Base-by-base conservation (phyloP, 2,113 vertebrate genomes). In the Elgaria multicarinata region DNA sequence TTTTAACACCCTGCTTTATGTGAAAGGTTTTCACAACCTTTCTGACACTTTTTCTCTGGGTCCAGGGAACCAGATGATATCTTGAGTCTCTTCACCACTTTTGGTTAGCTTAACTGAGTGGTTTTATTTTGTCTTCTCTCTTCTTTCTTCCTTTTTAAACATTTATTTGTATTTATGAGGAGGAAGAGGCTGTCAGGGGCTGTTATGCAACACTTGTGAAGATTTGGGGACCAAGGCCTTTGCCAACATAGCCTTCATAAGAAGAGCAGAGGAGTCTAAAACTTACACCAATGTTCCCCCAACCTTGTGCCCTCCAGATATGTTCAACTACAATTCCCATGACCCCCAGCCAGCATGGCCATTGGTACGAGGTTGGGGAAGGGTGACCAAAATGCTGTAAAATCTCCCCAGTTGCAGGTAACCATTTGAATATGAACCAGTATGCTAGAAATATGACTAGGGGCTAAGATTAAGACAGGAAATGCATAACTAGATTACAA, bases 51-150 rank as follows among this genome's bases (percentile, higher is more conserved):
- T 36, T 83, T 74, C 44, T 44, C 46, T 58, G 77, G 42, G 10
- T 91, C n/a, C 31, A 67, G 83, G 50, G 89, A 91, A 55, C 74
- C 71, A 93, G 64, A 39, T 90, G 46, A 77, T 44, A 9, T 22
- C 86, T 44, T 91, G 87, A 36, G 36, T 36, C 46, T 84, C 42
- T 39, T 20, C 0, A 0, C 69, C 91, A 91, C 84, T 78, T 88
- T 91, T 83, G 88, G n/a, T 78, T 92, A 92, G 93, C 87, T 92
- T 85, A 1, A 0, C 67, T 36, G 78, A 77, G 84, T 31, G 8
- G 66, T 72, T 77, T 94, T 90, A 53, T 71, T 69, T 2, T 86
- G 42, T 88, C 87, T 33, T 88, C 87, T 33, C 71, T 82, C 66
- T 0, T 71, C 88, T 50, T 90, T 89, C 50, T 24, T 33, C 76